phyloP scores from a whole-genome alignment of 2,888 invertebrate genomes.

The Apantesis nais region DNA sequence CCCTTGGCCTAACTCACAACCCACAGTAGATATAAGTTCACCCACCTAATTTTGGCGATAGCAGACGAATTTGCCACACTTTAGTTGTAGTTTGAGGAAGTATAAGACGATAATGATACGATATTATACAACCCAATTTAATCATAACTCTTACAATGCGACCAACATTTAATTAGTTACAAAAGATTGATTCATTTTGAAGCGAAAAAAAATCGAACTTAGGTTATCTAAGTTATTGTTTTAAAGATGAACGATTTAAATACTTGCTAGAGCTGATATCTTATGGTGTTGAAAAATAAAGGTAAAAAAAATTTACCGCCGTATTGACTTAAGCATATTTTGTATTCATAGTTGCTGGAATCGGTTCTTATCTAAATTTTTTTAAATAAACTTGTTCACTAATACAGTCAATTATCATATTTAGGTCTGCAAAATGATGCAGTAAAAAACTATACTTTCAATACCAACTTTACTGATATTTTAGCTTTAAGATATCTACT shows the following conservation, averaged over 20 bases:
- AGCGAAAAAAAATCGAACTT: background rate
- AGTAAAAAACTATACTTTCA: too few relatives aligned
- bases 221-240: background rate
- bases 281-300: background rate
- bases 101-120: conserved; percentile 48
- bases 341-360: too few relatives aligned
- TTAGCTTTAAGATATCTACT: too few relatives aligned
- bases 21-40: conserved; percentile 78
- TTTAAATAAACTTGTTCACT: too few relatives aligned
- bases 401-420: too few relatives aligned
- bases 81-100: conserved; percentile 65
- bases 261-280: background rate
- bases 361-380: too few relatives aligned
- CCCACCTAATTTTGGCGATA: conserved; percentile 82
- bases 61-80: conserved; percentile 63
- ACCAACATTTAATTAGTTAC: background rate
- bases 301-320: too few relatives aligned
- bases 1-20: conserved; percentile 74
- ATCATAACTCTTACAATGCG: background rate
- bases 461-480: too few relatives aligned
- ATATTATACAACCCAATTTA: conserved; percentile 36
- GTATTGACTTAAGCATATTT: too few relatives aligned
- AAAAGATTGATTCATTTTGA: background rate
- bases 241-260: background rate
- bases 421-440: too few relatives aligned